These are phyloP conservation scores for Aphelinus atriplicis DNA, from an alignment of 1,140 invertebrate species.

Conservation along the genomic window DNA sequence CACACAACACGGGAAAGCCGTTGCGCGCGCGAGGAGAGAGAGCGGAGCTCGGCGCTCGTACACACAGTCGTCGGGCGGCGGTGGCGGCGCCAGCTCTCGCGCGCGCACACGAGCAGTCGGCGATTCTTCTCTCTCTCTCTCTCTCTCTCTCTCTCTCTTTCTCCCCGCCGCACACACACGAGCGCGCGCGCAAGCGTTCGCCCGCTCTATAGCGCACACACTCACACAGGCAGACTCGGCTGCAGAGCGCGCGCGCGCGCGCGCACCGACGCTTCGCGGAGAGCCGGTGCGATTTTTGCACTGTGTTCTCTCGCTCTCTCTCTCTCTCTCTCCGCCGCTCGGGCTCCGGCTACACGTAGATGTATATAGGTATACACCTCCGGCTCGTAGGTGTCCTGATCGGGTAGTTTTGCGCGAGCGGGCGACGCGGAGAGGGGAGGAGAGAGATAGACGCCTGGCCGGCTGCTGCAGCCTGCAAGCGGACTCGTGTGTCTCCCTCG, in stretches of 20 bases:
- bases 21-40: too few relatives aligned
- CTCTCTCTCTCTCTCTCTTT: background rate
- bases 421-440: too few relatives aligned
- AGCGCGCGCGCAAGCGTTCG: too few relatives aligned
- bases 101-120: background rate
- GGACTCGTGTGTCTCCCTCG: too few relatives aligned
- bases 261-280: constrained; percentile 5
- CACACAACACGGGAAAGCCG: too few relatives aligned
- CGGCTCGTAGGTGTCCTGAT: too few relatives aligned
- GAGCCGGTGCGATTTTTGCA: constrained; percentile 8
- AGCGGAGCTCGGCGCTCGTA: too few relatives aligned
- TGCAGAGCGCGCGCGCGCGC: constrained; percentile 5
- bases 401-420: too few relatives aligned
- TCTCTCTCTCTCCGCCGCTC: constrained; percentile 11
- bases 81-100: background rate
- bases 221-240: background rate
- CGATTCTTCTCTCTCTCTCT: constrained; percentile 1
- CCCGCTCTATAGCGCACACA: background rate
- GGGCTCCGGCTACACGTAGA: background rate
- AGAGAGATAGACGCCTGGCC: too few relatives aligned
- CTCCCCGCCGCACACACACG: background rate
- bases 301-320: constrained; percentile 23
- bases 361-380: too few relatives aligned
- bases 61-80: background rate
- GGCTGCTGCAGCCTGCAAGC: too few relatives aligned